Evolutionary conservation across 2,888 invertebrate genomes (phyloP).

Genomic region (Coleophora flavipennella): DNA sequence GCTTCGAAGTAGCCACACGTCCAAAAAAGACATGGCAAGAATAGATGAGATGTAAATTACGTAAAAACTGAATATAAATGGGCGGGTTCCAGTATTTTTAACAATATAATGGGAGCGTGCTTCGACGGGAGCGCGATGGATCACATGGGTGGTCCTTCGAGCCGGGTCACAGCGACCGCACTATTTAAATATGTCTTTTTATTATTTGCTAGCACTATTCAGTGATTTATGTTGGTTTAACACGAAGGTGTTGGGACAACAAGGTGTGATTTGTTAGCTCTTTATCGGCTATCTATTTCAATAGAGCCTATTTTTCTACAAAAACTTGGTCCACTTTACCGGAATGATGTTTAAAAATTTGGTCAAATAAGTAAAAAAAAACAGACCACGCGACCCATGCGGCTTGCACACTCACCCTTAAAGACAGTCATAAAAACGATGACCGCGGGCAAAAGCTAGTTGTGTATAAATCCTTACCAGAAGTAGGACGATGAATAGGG

Average conservation of each 20-base stretch:
- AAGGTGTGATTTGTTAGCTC: slow-evolving; percentile 56
- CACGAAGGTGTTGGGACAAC: slow-evolving; percentile 60
- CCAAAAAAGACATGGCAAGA: slow-evolving; percentile 28
- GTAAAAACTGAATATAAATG: slow-evolving; percentile 51
- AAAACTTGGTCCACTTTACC: slow-evolving; percentile 5
- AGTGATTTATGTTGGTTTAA: slow-evolving; percentile 63
- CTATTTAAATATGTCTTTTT: slow-evolving; percentile 62
- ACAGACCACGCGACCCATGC: too few species aligned
- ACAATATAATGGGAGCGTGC: slow-evolving; percentile 62
- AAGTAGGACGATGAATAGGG: too few species aligned
- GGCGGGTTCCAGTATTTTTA: slow-evolving; percentile 48
- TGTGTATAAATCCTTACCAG: too few species aligned
- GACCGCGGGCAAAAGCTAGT: too few species aligned
- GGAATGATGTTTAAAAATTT: slow-evolving; percentile 5
- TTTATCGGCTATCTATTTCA: slow-evolving; percentile 52
- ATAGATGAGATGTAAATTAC: slow-evolving; percentile 61
- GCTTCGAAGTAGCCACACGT: slow-evolving; percentile 24
- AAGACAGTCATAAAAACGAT: too few species aligned
- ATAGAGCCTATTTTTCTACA: slow-evolving; percentile 12
- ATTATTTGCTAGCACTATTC: slow-evolving; percentile 59
- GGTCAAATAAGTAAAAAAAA: slow-evolving; percentile 4
- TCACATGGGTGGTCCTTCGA: slow-evolving; percentile 58
- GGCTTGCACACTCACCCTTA: too few species aligned
- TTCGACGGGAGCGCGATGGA: slow-evolving; percentile 35
- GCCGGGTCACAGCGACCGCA: slow-evolving; percentile 26